Conservation (phyloP, 2,113 vertebrate species). For the Muscicapa adusta region DNA sequence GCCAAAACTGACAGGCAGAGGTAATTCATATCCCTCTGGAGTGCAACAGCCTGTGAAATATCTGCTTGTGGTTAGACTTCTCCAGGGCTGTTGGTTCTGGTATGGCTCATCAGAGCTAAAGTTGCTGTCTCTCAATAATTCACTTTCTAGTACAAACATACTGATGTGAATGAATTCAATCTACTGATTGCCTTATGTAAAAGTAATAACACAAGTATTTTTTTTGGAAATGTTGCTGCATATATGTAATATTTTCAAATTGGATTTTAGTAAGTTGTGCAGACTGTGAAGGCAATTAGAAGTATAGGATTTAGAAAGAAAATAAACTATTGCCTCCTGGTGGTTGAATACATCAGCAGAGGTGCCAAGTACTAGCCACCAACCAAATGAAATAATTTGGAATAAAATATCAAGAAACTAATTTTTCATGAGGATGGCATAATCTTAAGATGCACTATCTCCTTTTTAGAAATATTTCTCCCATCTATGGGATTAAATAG, state of each 20-base stretch:
- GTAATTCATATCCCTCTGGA: not conserved
- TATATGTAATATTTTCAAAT: not conserved
- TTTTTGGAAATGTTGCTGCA: not conserved
- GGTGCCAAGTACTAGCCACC: not conserved
- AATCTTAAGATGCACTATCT: not conserved
- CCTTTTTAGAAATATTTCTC: not conserved
- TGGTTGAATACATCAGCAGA: not conserved
- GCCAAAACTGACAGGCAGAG: not conserved
- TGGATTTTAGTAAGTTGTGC: not conserved
- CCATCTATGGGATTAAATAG: not conserved
- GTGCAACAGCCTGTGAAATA: not conserved
- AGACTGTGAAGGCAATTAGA: not conserved
- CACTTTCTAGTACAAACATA: not conserved
- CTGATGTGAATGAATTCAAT: not conserved
- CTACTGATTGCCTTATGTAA: not conserved
- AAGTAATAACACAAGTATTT: not conserved
- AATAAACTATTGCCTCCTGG: constrained; percentile 57
- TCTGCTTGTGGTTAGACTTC: not conserved
- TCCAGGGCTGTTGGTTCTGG: not conserved
- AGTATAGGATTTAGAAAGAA: not conserved
- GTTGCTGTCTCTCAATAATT: not conserved
- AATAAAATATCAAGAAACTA: not conserved
- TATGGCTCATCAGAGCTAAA: not conserved
- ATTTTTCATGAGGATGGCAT: not conserved
- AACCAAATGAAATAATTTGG: not conserved